Percentiles rank a stretch among this genome's conserved stretches.
Conservation (phyloP, 2,113 vertebrate genomes). For the Plecotus auritus region DNA sequence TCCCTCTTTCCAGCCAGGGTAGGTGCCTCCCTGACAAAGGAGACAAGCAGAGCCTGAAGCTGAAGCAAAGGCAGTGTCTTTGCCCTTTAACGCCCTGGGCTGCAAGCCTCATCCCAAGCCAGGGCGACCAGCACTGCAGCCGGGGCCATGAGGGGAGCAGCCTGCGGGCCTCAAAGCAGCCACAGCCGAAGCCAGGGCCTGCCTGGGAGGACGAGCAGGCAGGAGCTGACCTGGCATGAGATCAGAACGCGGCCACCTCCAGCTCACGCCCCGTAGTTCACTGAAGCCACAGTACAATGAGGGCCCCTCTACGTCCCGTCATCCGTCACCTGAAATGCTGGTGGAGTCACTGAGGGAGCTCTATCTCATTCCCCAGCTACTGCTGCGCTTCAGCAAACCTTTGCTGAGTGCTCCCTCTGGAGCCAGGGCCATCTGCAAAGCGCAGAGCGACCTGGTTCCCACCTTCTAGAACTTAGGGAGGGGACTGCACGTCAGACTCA, state of each 20-base stretch:
- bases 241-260: neutral
- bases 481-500: neutral
- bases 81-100: neutral
- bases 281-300: neutral
- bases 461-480: neutral
- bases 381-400: neutral
- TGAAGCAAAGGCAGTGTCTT: neutral
- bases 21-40: neutral
- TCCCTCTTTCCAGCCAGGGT: neutral
- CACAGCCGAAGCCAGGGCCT: neutral
- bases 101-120: neutral
- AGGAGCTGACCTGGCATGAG: neutral
- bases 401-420: neutral
- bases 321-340: neutral
- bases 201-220: neutral
- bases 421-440: neutral
- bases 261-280: neutral
- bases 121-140: neutral
- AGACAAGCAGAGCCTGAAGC: neutral
- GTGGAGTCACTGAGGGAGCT: neutral
- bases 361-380: neutral
- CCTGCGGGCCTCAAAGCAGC: neutral
- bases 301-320: neutral
- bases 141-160: neutral
- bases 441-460: neutral